Evolutionary conservation across 2,113 vertebrate species (phyloP), one percentile per base, ranked within the genome.

Genomic region (Vimba vimba): DNA sequence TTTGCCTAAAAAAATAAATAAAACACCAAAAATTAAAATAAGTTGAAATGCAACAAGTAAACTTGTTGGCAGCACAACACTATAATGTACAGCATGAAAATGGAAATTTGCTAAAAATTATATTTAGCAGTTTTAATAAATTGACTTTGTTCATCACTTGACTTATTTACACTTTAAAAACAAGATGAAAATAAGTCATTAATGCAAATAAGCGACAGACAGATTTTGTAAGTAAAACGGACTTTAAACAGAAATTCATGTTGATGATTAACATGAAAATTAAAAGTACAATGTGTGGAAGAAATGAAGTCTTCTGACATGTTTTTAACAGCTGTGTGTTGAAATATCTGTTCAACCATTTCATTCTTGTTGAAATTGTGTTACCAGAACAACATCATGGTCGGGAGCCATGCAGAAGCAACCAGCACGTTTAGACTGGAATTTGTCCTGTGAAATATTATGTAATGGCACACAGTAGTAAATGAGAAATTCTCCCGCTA

Each of bases 401-500:
- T 79, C n/a, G 7, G 8, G 30, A 79, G 62, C 30, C 82, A 57
- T 19, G 64, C 82, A 77, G 57, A 80, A 84, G 36, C 64, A 60
- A 73, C 55, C 50, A 74, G 50, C 25, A 64, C 36, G 45, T 86
- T 36, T 39, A 80, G 43, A 59, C 30, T 79, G 50, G 36, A 76
- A 66, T 68, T 68, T 57, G 55, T 68, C n/a, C 60, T 76, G 59
- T 45, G 62, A 86, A 86, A 82, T 68, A 83, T 55, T 83, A 33
- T 39, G n/a, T 43, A 64, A 50, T 21, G 55, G 39, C 66, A 25
- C 27, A 47, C 36, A 50, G 43, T 43, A 52, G 69, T 47, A 57
- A 66, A 76, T 57, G 21, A 76, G 43, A 82, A 64, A 36, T 59
- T 25, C 9, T 43, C 45, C 21, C 39, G 79, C 79, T 86, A 62